Conservation (phyloP, 2,888 invertebrate species). For the Acronicta psi region DNA sequence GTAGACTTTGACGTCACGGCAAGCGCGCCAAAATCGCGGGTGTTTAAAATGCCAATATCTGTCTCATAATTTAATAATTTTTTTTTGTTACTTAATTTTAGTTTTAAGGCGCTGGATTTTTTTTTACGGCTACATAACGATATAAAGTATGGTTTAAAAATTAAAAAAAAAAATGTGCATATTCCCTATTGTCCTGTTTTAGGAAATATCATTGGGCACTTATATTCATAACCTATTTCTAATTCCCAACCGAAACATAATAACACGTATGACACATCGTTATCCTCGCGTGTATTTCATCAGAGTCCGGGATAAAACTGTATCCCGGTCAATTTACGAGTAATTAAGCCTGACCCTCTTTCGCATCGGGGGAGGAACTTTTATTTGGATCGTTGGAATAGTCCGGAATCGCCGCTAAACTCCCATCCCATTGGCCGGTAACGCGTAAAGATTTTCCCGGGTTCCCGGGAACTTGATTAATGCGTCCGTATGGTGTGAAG, state of each 20-base stretch:
- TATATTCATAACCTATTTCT: conserved; percentile 15
- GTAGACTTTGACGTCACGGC: no score
- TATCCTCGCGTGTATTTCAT: conserved; percentile 73
- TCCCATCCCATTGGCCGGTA: conserved; percentile 76
- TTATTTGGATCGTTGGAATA: conserved; percentile 82
- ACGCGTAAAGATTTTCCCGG: conserved; percentile 74
- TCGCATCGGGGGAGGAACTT: conserved; percentile 81
- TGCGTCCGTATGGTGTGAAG: conserved; percentile 62
- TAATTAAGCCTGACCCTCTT: conserved; percentile 89
- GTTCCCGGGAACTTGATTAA: conserved; percentile 72
- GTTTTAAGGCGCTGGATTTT: no score
- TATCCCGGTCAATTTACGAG: conserved; percentile 87
- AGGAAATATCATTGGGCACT: not conserved
- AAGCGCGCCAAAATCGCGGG: no score
- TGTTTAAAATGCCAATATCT: no score
- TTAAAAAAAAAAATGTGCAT: no score
- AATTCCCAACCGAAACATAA: conserved; percentile 51
- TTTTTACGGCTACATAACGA: no score
- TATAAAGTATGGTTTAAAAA: no score
- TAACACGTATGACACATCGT: conserved; percentile 74
- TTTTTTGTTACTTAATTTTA: no score
- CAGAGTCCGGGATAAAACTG: conserved; percentile 79
- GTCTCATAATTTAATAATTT: no score
- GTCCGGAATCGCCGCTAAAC: conserved; percentile 77
- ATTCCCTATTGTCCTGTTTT: no score